Percentiles rank a stretch among this genome's conserved stretches.
Evolutionary conservation across 2,797 vertebrate species (phyloP).

Genomic region (Rhynchotus rufescens): DNA sequence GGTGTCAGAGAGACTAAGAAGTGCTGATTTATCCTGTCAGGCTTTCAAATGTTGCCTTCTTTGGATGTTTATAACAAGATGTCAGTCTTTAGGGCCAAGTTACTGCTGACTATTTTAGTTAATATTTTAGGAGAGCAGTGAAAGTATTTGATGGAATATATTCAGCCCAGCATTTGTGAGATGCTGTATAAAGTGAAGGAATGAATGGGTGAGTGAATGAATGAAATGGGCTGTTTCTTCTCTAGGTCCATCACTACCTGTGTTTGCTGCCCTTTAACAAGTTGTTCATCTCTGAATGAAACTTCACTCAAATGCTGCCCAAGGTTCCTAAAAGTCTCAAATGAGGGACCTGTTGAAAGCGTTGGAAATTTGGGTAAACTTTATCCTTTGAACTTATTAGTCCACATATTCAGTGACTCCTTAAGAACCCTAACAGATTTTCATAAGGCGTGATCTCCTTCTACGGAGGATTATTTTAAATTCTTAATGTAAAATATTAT

Average conservation of each 20-base stretch:
- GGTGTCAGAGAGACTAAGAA: constrained; percentile 13
- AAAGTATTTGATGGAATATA: not conserved
- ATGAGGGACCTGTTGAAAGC: not conserved
- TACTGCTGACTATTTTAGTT: constrained; percentile 21
- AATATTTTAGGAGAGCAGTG: not conserved
- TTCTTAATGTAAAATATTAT: not conserved
- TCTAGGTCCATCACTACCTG: not conserved
- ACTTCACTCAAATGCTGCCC: not conserved
- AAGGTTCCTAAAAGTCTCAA: not conserved
- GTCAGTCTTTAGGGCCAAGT: not conserved
- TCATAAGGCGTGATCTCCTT: not conserved
- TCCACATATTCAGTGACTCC: not conserved
- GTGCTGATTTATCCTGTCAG: not conserved
- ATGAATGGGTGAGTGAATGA: not conserved
- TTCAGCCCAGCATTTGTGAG: not conserved
- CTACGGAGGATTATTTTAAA: not conserved
- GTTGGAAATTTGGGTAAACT: not conserved
- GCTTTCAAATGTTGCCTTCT: not conserved
- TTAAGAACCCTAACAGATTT: not conserved
- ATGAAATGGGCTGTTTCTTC: not conserved
- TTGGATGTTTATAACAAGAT: constrained; percentile 28
- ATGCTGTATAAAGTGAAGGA: not conserved
- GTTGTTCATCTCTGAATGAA: not conserved
- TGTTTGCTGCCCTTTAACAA: not conserved
- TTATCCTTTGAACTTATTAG: not conserved